Base-by-base conservation (phyloP, 2,888 invertebrate species). In the Nezara viridula region DNA sequence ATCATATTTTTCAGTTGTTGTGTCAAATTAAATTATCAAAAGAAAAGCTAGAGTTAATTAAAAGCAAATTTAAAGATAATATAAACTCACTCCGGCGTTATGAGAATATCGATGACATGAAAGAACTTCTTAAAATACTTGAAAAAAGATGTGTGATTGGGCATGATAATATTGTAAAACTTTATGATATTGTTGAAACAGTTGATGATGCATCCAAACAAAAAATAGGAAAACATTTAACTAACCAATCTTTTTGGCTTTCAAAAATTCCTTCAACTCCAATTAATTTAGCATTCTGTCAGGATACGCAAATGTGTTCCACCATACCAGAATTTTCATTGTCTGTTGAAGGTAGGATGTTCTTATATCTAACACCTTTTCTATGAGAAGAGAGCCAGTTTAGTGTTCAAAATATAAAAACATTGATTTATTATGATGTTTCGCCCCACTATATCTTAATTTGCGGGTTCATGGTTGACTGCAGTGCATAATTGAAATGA, bases 71-170 rank as follows among this genome's bases (percentile, higher is more conserved):
- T n/a, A 81, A 81, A n/a, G 44, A 81, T n/a, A 6, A 24, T 14
- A 47, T 81, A 81, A n/a, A 32, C 14, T 81, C 81, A 44, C 2
- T 14, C 1, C 44, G 81, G 4, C 81, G 81, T 44, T 81, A 81
- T 47, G 81, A 81, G n/a, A 81, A 81, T 47, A 81, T 81, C 16
- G 44, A 44, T 14, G 14, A 40, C 1, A 81, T 81, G 81, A n/a
- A 44, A n/a, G 81, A 44, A 44, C 81, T 81, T 81, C 44, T 81
- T 7, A 81, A 47, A 12, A n/a, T 81, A 47, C 81, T 81, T 12
- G 81, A 81, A 81, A 47, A n/a, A 81, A 81, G 81, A 81, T 40
- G n/a, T n/a, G 44, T 81, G 14, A 81, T 81, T n/a, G 44, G 44
- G 0, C 44, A n/a, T 81, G 44, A 81, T n/a, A 81, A 81, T 81